Evolutionary conservation across 2,113 vertebrate species (phyloP), one percentile per base, ranked within the genome.

Genomic region (Anoplopoma fimbria): DNA sequence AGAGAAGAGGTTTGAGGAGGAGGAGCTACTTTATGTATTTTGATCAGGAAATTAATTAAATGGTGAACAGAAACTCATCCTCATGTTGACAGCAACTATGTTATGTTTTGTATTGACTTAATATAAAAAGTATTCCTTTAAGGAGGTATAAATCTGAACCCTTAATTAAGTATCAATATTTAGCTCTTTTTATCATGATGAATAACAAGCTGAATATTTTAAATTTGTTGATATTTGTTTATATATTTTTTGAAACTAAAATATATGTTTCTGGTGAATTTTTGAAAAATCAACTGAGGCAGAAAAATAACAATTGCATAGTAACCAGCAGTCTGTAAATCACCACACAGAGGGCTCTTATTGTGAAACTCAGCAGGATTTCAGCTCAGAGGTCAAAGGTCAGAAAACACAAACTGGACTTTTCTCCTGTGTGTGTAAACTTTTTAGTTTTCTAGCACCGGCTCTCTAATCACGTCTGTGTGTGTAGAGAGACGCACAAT

Each of bases 401-500:
- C 77, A 75, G 2, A 83, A 49, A 58, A 4, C 57, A 55, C 61
- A 82, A 49, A 65, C 71, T 21, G 7, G 6, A 29, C 58, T 2
- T 9, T 1, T 17, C 34, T 51, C 38, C 34, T 3, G 3, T 8
- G 57, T 77, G 75, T 15, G 49, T 75, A 25, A 69, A 49, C 0
- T 84, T 81, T 77, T 86, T 80, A 8, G 23, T 87, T 82, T 81
- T 85, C 81, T 82, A 74, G 83, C 87, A 67, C 5, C 0, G 15
- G 10, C 31, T 53, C 47, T 74, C 82, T 92, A 90, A 90, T 88
- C n/a, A 61, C 45, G 53, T 82, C 3, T 79, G 77, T 81, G 89
- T 89, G 64, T 87, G 67, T 71, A 77, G 25, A 89, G 34, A 14
- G 76, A 77, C 4, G 17, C 25, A 57, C 80, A 62, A 71, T 70